Percentiles rank a stretch among this genome's conserved stretches.
These are phyloP conservation scores for Phoxinus phoxinus DNA, from an alignment of 2,113 vertebrate genomes.

Conservation along the genomic window DNA sequence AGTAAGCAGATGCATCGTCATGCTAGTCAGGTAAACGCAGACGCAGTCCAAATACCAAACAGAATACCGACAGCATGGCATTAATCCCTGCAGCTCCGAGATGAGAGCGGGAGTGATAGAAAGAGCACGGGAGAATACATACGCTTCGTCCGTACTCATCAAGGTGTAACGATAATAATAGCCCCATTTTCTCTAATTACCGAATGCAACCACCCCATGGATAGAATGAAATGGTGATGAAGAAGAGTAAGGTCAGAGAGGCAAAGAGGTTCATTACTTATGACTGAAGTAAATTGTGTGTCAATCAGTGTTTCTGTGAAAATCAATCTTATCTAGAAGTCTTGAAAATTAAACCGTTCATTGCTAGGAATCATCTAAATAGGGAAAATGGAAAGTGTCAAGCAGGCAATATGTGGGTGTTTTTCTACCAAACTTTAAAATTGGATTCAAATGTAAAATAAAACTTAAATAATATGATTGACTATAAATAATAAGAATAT, in stretches of 20 bases:
- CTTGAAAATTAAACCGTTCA: background rate
- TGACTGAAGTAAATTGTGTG: constrained; percentile 34
- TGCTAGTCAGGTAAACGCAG: background rate
- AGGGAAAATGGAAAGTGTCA: background rate
- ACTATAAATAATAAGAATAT: background rate
- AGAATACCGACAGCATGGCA: background rate
- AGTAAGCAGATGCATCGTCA: constrained; percentile 16
- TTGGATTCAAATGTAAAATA: background rate
- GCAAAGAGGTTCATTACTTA: constrained; percentile 23
- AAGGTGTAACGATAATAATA: constrained; percentile 28
- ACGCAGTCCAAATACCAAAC: background rate
- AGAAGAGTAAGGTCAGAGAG: constrained; percentile 2
- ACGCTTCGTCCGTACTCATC: constrained; percentile 19
- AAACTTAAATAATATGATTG: background rate
- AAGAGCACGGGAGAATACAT: background rate
- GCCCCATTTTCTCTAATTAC: constrained; percentile 13
- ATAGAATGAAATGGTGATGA: constrained; percentile 27
- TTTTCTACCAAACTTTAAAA: background rate
- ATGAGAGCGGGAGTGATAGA: background rate
- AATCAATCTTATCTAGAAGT: background rate
- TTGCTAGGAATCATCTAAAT: background rate
- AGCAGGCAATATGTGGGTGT: background rate
- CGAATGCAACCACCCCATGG: background rate
- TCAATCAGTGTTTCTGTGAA: constrained; percentile 2
- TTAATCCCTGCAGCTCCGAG: constrained; percentile 33